These are phyloP conservation scores for Chelmon rostratus DNA, from an alignment of 2,797 vertebrate species.

Conservation along the genomic window DNA sequence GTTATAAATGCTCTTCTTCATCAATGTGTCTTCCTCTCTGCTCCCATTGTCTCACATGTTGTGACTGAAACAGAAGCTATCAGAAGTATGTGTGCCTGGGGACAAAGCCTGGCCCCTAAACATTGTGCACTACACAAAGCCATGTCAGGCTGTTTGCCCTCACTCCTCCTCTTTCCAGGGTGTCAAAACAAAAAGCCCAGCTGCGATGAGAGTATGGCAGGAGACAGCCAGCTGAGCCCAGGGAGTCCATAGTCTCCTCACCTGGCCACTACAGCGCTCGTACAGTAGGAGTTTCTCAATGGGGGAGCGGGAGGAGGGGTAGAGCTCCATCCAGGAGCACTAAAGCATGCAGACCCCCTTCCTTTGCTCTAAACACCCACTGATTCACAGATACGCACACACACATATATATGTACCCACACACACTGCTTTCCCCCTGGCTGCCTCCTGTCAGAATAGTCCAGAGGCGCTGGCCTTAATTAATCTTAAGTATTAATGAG, in stretches of 20 bases:
- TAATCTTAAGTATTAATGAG: constrained; percentile 83
- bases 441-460: constrained; percentile 49
- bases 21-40: neutral
- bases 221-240: constrained; percentile 56
- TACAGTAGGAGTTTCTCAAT: constrained; percentile 53
- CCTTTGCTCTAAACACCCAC: constrained; percentile 49
- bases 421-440: constrained; percentile 32
- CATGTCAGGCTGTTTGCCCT: constrained; percentile 57
- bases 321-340: constrained; percentile 22
- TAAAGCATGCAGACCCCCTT: constrained; percentile 54
- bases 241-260: constrained; percentile 46
- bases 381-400: constrained; percentile 12
- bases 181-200: constrained; percentile 59
- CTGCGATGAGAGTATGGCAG: constrained; percentile 48
- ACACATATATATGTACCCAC: neutral
- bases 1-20: constrained; percentile 19
- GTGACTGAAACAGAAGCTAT: constrained; percentile 31
- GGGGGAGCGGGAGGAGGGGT: constrained; percentile 8
- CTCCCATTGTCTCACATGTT: constrained; percentile 24
- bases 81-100: neutral
- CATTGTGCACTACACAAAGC: constrained; percentile 36
- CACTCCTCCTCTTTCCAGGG: constrained; percentile 42
- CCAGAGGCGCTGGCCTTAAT: constrained; percentile 74
- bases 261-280: constrained; percentile 30
- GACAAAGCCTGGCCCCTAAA: constrained; percentile 37